These are phyloP conservation scores for Eilema depressum DNA, from an alignment of 2,888 invertebrate species.

Conservation along the genomic window DNA sequence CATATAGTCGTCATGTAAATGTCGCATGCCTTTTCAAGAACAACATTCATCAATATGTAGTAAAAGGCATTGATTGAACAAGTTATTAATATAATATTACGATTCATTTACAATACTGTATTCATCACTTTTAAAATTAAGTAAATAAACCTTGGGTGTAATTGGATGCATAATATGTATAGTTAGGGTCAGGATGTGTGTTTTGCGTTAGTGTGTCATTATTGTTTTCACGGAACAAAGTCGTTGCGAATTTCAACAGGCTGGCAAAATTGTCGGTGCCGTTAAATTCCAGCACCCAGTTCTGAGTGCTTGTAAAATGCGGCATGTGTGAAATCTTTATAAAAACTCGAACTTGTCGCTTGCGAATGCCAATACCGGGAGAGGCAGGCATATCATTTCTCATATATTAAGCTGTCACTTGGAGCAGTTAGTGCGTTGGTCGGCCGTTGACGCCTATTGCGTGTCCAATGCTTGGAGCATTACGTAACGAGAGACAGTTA, in stretches of 20 bases:
- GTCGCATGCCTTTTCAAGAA: conserved; percentile 14
- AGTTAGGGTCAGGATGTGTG: neutral
- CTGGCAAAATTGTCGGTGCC: conserved; percentile 49
- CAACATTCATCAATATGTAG: conserved; percentile 17
- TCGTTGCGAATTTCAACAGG: neutral
- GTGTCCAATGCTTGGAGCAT: conserved; percentile 45
- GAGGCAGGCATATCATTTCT: conserved; percentile 38
- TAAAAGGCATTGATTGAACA: conserved; percentile 15
- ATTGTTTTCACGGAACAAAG: conserved; percentile 7
- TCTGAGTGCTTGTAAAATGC: conserved; percentile 47
- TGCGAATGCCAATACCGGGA: conserved; percentile 35
- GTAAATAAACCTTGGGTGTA: neutral
- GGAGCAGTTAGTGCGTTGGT: conserved; percentile 47
- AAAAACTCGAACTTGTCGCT: conserved; percentile 50
- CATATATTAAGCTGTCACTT: conserved; percentile 46
- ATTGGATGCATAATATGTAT: conserved; percentile 3
- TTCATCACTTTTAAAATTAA: neutral
- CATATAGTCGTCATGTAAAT: conserved; percentile 2
- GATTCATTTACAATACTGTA: neutral
- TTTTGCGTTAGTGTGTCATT: neutral
- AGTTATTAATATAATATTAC: conserved; percentile 27
- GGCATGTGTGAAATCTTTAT: conserved; percentile 54
- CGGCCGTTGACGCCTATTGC: conserved; percentile 50
- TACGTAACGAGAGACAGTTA: conserved; percentile 69
- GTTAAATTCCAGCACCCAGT: conserved; percentile 57